phyloP scores from a whole-genome alignment of 2,113 vertebrate genomes.

The human region GRCh38 chr1:163932001-163932500 shows the following conservation, averaged over 20 bases:
- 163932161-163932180: neutral
- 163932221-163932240: neutral
- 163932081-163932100: neutral
- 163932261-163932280: neutral
- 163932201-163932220: neutral
- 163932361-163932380: constrained; percentile 22
- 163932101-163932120: neutral
- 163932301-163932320: constrained; percentile 28
- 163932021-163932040: neutral
- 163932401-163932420: constrained; percentile 14
- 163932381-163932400: constrained; percentile 27
- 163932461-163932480: constrained; percentile 62
- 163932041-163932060: neutral
- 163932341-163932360: constrained; percentile 31
- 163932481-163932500: constrained; percentile 62
- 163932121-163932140: neutral
- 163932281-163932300: neutral
- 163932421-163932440: constrained; percentile 42
- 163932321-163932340: constrained; percentile 35
- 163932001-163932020: neutral
- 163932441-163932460: constrained; percentile 42
- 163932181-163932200: neutral
- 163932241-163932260: neutral
- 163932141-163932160: neutral
- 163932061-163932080: neutral